Evolutionary conservation across 2,888 invertebrate genomes (phyloP), one percentile per base, ranked within the genome.

Genomic region (Aphelenchoides bicaudatus): DNA sequence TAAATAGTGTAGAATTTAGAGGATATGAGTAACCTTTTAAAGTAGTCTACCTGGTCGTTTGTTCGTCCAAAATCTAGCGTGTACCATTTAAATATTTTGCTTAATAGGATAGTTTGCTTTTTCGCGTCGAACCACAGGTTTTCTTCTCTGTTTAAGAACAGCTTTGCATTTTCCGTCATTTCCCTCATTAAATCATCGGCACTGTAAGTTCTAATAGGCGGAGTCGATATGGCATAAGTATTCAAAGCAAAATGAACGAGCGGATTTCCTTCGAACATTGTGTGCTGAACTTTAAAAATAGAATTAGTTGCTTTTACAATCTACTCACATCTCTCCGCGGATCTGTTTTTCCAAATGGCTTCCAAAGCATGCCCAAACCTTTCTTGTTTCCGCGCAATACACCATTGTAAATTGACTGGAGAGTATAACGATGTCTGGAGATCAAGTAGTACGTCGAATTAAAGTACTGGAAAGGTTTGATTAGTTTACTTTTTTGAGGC

Each of bases 381-480:
- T 77, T 80, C 47, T 80, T 72, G 69, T 83, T 83, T 1, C 77
- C 81, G 50, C 83, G 70, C 23, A 83, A 72, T 30, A 83, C 80
- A 19, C 83, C 83, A 73, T 83, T 82, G 61, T 82, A 81, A 50
- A 83, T 82, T 50, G 83, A 82, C 61, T 82, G 82, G 23, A 83
- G 75, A 1, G 81, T 80, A 67, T 81, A 83, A n/a, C 68, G 52
- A 46, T 81, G 77, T 2, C 81, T 81, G 31, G 81, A 81, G 56
- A 83, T 81, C 30, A 81, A 73, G 66, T 83, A 83, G 47, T 78
- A 73, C 3, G 80, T 78, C 4, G 78, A 79, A 73, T 82, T 81
- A 68, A 82, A 80, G 69, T 82, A 82, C 81, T 82, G 74, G 39
- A 78, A 76, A 2, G 27, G 2, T 6, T n/a, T n/a, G 19, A 43